A percentile compares a stretch with the other conserved stretches of the same genome.
Conservation (phyloP, 2,113 vertebrate genomes). For the Rhinogobius similis region DNA sequence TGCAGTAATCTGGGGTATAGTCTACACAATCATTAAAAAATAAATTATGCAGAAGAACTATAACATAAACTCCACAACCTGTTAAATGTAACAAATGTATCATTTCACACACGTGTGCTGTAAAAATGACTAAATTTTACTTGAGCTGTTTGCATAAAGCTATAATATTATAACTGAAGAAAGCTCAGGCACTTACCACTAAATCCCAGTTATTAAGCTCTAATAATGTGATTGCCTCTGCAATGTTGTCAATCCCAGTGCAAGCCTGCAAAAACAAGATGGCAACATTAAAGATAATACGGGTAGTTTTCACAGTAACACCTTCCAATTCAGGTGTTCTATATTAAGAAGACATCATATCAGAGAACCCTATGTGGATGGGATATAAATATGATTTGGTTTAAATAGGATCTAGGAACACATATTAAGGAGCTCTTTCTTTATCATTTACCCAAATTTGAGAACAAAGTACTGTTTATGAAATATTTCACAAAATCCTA, state of each 20-base stretch:
- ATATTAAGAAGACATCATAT: background rate
- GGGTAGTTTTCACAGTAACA: background rate
- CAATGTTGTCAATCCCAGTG: constrained; percentile 99
- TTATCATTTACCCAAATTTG: background rate
- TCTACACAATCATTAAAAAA: background rate
- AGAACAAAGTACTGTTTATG: background rate
- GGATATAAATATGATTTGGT: no score
- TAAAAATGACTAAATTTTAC: no score
- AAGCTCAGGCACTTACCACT: constrained; percentile 88
- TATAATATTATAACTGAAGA: constrained; percentile 5
- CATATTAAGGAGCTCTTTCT: background rate
- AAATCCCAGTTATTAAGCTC: constrained; percentile 99
- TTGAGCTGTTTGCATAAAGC: no score
- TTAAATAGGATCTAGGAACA: background rate
- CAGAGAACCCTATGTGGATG: background rate
- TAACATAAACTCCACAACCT: background rate
- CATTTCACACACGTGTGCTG: background rate
- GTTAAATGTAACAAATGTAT: background rate
- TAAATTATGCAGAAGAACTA: background rate
- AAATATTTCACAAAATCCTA: background rate
- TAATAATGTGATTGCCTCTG: constrained; percentile 97
- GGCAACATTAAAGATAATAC: background rate
- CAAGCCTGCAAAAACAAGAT: constrained; percentile 83
- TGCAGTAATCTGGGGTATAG: background rate
- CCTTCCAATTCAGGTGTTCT: background rate